Evolutionary conservation across 2,888 invertebrate species (phyloP).

Genomic region (Hoplodrina ambigua): DNA sequence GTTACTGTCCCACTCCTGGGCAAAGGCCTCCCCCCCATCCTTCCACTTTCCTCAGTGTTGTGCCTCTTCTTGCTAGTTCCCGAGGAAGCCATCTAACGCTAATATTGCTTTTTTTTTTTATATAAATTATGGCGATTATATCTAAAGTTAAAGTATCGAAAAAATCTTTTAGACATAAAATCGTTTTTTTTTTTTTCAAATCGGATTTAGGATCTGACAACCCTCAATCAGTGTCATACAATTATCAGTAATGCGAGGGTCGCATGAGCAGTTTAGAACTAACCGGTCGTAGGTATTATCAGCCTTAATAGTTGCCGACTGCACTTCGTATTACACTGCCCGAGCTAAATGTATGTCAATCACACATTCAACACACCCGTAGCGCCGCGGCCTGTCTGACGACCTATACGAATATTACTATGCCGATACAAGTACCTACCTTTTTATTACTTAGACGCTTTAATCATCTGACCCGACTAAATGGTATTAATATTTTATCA

Average conservation of each 20-base stretch:
- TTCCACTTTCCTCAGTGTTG: too few relatives aligned
- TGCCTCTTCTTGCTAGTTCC: too few relatives aligned
- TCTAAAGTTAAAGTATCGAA: too few relatives aligned
- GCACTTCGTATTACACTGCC: slow-evolving; percentile 8
- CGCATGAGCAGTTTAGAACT: slow-evolving; percentile 20
- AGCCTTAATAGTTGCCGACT: slow-evolving; percentile 4
- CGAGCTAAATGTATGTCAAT: slow-evolving; percentile 40
- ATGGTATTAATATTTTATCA: too few relatives aligned
- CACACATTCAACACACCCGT: not conserved
- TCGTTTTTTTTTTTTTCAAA: too few relatives aligned
- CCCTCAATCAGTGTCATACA: not conserved
- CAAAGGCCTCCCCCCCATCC: too few relatives aligned
- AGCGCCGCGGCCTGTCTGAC: not conserved
- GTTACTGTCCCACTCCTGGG: too few relatives aligned
- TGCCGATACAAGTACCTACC: not conserved
- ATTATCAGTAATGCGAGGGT: slow-evolving; percentile 1
- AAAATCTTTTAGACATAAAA: too few relatives aligned
- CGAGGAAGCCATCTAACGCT: too few relatives aligned
- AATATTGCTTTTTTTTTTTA: too few relatives aligned
- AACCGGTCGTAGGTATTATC: slow-evolving; percentile 21
- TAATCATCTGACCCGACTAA: slow-evolving; percentile 1
- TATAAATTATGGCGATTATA: too few relatives aligned
- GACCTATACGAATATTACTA: not conserved
- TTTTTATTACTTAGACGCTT: not conserved
- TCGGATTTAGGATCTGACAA: too few relatives aligned